Evolutionary conservation across 2,113 vertebrate genomes (phyloP).

Genomic region (Lamprologus speciosus): DNA sequence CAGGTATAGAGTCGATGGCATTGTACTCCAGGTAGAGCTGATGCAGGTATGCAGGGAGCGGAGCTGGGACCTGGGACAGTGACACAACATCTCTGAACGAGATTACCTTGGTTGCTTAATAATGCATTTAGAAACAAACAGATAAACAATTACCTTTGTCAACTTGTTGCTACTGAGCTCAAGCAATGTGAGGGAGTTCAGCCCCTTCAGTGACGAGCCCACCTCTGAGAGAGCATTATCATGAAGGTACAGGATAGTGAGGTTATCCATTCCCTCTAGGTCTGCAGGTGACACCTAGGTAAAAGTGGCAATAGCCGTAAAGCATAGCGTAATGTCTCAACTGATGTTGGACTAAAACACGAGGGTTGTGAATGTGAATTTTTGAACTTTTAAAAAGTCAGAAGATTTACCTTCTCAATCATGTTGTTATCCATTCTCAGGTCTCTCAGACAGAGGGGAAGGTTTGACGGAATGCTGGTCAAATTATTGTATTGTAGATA

Average conservation of each 20-base stretch:
- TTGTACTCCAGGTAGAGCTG: conserved; percentile 94
- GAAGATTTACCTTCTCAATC: conserved; percentile 74
- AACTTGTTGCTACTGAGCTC: conserved; percentile 88
- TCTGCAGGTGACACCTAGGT: conserved; percentile 74
- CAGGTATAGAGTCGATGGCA: conserved; percentile 79
- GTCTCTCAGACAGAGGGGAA: conserved; percentile 82
- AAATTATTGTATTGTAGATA: conserved; percentile 94
- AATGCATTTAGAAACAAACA: neutral
- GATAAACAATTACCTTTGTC: conserved; percentile 61
- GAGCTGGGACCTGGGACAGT: conserved; percentile 71
- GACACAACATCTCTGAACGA: neutral
- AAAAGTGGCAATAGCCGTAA: neutral
- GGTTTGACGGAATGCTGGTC: conserved; percentile 78
- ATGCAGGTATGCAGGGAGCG: conserved; percentile 80
- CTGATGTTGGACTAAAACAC: neutral
- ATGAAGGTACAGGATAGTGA: conserved; percentile 85
- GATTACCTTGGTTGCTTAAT: neutral
- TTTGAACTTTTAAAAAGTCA: neutral
- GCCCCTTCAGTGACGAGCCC: conserved; percentile 72
- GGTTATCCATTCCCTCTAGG: conserved; percentile 86
- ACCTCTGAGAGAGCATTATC: conserved; percentile 85
- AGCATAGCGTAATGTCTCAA: neutral
- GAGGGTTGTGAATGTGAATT: neutral
- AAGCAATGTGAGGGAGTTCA: conserved; percentile 80
- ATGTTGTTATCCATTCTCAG: conserved; percentile 85